phyloP scores from a whole-genome alignment of 2,888 invertebrate genomes.

The Caradrina kadenii region DNA sequence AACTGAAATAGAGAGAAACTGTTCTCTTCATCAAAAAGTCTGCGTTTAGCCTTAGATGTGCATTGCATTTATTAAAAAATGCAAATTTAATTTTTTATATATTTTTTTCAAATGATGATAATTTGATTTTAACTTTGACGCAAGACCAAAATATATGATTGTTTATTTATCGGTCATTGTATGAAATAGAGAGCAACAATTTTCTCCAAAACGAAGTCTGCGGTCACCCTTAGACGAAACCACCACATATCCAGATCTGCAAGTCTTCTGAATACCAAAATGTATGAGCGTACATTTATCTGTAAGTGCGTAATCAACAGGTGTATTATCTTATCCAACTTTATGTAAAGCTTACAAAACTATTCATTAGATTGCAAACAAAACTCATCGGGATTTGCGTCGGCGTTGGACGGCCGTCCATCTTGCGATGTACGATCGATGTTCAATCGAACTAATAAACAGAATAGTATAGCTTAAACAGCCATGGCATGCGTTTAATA shows the following conservation, averaged over 20 bases:
- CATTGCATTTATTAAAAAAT: too few species aligned
- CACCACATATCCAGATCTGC: neutral
- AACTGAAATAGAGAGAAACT: too few species aligned
- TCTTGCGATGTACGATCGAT: slow-evolving; percentile 43
- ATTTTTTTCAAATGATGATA: neutral
- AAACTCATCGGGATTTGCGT: slow-evolving; percentile 33
- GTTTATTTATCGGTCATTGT: neutral
- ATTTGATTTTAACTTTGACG: too few species aligned
- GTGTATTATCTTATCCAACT: slow-evolving; percentile 57
- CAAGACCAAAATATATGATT: too few species aligned
- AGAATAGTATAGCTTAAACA: slow-evolving; percentile 14
- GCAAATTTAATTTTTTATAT: too few species aligned
- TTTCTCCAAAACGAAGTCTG: neutral
- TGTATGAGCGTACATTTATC: slow-evolving; percentile 39
- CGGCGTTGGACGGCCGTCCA: slow-evolving; percentile 42
- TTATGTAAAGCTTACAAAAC: slow-evolving; percentile 57
- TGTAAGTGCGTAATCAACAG: slow-evolving; percentile 49
- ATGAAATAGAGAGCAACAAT: neutral
- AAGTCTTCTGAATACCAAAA: slow-evolving; percentile 39
- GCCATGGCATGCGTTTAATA: slow-evolving; percentile 33
- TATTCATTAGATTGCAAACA: slow-evolving; percentile 53
- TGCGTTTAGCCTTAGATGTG: too few species aligned
- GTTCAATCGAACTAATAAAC: slow-evolving; percentile 48
- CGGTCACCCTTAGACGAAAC: neutral
- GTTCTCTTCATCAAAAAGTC: too few species aligned